Percentiles rank a stretch among this genome's conserved stretches.
phyloP scores from a whole-genome alignment of 2,888 invertebrate species.

The Eupeodes latifasciatus region DNA sequence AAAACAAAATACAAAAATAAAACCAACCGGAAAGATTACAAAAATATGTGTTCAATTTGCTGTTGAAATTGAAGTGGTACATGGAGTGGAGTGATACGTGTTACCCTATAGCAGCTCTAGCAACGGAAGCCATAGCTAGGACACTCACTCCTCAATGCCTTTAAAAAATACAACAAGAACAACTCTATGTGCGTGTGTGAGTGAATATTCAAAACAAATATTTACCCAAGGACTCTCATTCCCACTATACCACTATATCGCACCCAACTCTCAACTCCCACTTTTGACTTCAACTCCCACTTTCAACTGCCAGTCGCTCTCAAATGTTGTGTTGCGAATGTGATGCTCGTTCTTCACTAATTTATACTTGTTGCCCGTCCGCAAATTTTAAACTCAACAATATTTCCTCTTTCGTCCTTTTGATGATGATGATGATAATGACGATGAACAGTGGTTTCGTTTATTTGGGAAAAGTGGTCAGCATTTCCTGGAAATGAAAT shows the following conservation, averaged over 20 bases:
- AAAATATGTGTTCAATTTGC: slow-evolving; percentile 39
- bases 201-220: slow-evolving; percentile 41
- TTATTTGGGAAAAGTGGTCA: too few relatives aligned
- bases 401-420: slow-evolving; percentile 4
- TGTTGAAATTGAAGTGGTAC: slow-evolving; percentile 40
- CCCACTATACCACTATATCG: too few relatives aligned
- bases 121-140: not conserved
- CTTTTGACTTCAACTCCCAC: too few relatives aligned
- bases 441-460: too few relatives aligned
- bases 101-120: not conserved
- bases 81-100: slow-evolving; percentile 8
- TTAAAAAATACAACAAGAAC: not conserved
- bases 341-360: slow-evolving; percentile 26
- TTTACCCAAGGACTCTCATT: slow-evolving; percentile 28
- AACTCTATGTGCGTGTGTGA: not conserved
- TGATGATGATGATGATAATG: not conserved
- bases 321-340: not conserved
- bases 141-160: not conserved
- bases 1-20: not conserved
- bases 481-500: too few relatives aligned
- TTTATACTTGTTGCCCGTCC: slow-evolving; percentile 43
- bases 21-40: slow-evolving; percentile 23
- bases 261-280: too few relatives aligned
- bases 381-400: slow-evolving; percentile 24
- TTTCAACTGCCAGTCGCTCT: too few relatives aligned